These are phyloP conservation scores for Aphelenchoides bicaudatus DNA, from an alignment of 2,888 invertebrate genomes.

Conservation along the genomic window DNA sequence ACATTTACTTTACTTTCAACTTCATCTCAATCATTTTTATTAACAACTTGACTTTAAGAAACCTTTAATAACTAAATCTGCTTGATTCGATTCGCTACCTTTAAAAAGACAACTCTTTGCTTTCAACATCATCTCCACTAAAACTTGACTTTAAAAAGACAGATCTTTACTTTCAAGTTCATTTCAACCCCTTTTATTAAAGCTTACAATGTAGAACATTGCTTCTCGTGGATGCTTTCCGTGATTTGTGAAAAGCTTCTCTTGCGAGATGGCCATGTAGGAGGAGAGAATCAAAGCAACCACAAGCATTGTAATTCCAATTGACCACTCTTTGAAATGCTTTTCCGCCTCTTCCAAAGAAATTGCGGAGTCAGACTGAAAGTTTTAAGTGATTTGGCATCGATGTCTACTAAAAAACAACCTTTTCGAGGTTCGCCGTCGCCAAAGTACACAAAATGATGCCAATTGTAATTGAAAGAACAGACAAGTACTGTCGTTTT, in stretches of 20 bases:
- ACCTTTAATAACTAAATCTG: too few species aligned
- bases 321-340: constrained; percentile 54
- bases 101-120: too few species aligned
- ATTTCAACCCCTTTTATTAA: constrained; percentile 19
- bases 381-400: neutral
- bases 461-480: constrained; percentile 86
- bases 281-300: constrained; percentile 86
- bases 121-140: too few species aligned
- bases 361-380: constrained; percentile 25
- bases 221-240: constrained; percentile 81
- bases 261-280: constrained; percentile 66
- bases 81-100: too few species aligned
- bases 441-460: constrained; percentile 86
- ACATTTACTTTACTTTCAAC: too few species aligned
- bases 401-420: neutral
- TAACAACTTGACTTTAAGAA: too few species aligned
- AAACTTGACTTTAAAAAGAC: neutral
- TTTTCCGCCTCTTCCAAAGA: constrained; percentile 51
- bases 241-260: constrained; percentile 65
- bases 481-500: constrained; percentile 80
- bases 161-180: too few species aligned
- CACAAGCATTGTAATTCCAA: constrained; percentile 69
- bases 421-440: constrained; percentile 30
- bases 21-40: too few species aligned
- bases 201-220: constrained; percentile 64